A percentile compares a stretch with the other conserved stretches of the same genome.
phyloP scores from a whole-genome alignment of 2,113 vertebrate genomes.

The Crotalus horridus region DNA sequence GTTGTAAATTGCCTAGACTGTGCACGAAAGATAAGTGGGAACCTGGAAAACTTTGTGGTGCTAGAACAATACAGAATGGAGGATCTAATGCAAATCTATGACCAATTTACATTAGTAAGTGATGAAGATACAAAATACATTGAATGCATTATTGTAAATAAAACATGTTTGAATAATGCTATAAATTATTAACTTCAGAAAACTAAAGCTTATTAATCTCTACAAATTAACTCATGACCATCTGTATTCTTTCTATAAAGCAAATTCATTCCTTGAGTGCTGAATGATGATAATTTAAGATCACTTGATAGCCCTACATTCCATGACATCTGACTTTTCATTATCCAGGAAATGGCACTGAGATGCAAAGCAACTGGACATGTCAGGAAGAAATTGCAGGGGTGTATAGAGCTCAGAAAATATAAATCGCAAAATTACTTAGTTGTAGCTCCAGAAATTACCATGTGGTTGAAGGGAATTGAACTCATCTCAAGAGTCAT shows the following conservation, averaged over 20 bases:
- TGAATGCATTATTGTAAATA: background rate
- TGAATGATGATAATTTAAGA: background rate
- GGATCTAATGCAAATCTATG: constrained; percentile 96
- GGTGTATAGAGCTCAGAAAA: background rate
- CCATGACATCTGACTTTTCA: background rate
- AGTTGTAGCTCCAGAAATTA: background rate
- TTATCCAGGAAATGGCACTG: background rate
- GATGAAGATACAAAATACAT: constrained; percentile 46
- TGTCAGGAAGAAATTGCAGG: background rate
- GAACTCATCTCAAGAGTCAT: background rate
- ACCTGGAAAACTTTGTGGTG: constrained; percentile 95
- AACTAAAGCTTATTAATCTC: background rate
- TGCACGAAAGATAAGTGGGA: constrained; percentile 88
- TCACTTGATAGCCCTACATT: background rate
- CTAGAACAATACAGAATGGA: constrained; percentile 98
- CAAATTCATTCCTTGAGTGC: constrained; percentile 41
- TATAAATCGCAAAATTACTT: background rate
- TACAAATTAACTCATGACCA: no score
- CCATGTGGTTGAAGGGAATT: background rate
- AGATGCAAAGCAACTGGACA: background rate
- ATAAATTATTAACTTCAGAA: background rate
- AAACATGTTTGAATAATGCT: background rate
- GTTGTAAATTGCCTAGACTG: constrained; percentile 98
- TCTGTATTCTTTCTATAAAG: constrained; percentile 14
- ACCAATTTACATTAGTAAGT: constrained; percentile 99